Conservation (phyloP, 2,888 invertebrate genomes). For the Nezara viridula region DNA sequence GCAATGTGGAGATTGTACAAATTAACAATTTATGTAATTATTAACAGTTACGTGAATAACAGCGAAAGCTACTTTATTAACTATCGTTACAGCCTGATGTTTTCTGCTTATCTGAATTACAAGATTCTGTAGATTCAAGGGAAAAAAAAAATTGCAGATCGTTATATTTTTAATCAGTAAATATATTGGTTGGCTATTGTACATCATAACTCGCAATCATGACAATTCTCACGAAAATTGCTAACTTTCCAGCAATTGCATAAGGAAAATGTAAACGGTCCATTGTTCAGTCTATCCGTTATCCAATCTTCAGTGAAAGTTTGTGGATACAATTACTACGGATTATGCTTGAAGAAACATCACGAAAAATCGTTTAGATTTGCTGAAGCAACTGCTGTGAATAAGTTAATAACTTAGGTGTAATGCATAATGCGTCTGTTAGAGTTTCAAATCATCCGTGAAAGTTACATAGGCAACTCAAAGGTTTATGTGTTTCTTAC, state of each 20-base stretch:
- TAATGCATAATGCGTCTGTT: neutral
- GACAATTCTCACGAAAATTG: neutral
- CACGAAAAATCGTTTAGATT: constrained; percentile 5
- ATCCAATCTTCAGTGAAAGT: constrained; percentile 21
- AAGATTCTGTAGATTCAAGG: neutral
- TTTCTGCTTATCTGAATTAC: neutral
- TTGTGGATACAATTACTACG: constrained; percentile 20
- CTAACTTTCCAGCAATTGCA: constrained; percentile 28
- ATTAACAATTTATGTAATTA: neutral
- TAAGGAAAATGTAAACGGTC: constrained; percentile 7
- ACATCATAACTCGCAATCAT: neutral
- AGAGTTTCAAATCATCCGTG: too few relatives aligned
- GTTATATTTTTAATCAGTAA: neutral
- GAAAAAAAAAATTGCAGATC: neutral
- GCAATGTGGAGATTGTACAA: neutral
- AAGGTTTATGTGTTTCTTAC: too few relatives aligned
- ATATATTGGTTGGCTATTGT: neutral
- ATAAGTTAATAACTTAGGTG: neutral
- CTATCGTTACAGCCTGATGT: neutral
- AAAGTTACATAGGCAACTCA: too few relatives aligned
- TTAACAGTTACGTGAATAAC: neutral
- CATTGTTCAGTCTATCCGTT: constrained; percentile 9
- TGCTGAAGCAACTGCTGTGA: neutral
- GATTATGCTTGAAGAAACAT: neutral
- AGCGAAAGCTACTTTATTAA: neutral